phyloP scores from a whole-genome alignment of 2,113 vertebrate species.

The Myotis brandtii region DNA sequence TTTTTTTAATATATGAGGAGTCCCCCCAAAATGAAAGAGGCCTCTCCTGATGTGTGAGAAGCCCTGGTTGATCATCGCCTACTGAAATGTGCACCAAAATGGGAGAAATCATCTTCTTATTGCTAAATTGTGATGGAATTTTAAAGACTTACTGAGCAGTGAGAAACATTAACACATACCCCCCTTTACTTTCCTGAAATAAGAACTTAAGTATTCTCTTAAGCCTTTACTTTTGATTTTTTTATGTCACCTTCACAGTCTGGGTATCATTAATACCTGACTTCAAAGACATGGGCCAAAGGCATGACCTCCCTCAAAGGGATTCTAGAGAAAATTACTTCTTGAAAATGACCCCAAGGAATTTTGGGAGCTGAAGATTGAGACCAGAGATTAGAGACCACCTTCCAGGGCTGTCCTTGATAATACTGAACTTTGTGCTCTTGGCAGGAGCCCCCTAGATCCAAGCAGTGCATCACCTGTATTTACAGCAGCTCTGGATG shows the following conservation, averaged over 20 bases:
- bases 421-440: neutral
- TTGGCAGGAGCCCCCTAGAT: neutral
- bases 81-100: neutral
- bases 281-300: conserved; percentile 55
- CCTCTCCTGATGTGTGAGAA: neutral
- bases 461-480: rapidly evolving
- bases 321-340: conserved; percentile 57
- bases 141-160: conserved; percentile 1
- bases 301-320: conserved; percentile 25
- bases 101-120: neutral
- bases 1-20: neutral
- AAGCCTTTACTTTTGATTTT: conserved; percentile 54
- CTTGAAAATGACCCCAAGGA: neutral
- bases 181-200: conserved; percentile 25
- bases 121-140: conserved; percentile 15
- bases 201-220: conserved; percentile 37
- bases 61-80: neutral
- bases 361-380: neutral
- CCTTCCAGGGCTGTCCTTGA: neutral
- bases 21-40: neutral
- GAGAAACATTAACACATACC: neutral
- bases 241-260: neutral
- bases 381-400: neutral
- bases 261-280: conserved; percentile 64
- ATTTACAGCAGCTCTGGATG: neutral